phyloP scores from a whole-genome alignment of 2,113 vertebrate species.

The Brachypodius melanocephalos region DNA sequence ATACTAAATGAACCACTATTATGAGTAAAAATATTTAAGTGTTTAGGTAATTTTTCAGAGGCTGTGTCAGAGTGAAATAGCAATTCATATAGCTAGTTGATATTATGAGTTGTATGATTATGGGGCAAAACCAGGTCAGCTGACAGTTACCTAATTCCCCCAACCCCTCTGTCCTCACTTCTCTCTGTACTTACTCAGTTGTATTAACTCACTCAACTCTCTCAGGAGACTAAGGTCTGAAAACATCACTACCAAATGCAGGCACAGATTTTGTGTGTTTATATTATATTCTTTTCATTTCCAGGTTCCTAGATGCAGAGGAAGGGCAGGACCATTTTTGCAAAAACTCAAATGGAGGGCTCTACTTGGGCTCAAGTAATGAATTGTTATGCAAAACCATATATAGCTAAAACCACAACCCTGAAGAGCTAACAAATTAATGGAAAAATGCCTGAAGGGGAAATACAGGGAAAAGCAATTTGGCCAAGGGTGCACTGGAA shows the following conservation, averaged over 20 bases:
- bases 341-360: neutral
- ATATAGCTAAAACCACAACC: neutral
- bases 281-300: neutral
- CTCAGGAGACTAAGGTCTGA: neutral
- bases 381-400: neutral
- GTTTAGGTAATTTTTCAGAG: constrained; percentile 2
- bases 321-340: neutral
- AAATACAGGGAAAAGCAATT: neutral
- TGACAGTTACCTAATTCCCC: neutral
- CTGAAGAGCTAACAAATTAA: neutral
- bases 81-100: neutral
- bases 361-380: neutral
- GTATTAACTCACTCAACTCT: neutral
- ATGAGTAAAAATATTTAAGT: neutral
- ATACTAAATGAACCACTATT: neutral
- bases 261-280: neutral
- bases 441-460: neutral
- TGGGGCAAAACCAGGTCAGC: neutral
- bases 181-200: neutral
- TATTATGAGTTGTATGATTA: neutral
- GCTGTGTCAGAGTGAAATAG: neutral
- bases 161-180: neutral
- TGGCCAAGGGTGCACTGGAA: neutral
- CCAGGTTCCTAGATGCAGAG: neutral
- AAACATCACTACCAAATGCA: neutral